Percentiles rank a stretch among this genome's conserved stretches.
Conservation (phyloP, 2,888 invertebrate genomes). For the Drosophila ezoana region DNA sequence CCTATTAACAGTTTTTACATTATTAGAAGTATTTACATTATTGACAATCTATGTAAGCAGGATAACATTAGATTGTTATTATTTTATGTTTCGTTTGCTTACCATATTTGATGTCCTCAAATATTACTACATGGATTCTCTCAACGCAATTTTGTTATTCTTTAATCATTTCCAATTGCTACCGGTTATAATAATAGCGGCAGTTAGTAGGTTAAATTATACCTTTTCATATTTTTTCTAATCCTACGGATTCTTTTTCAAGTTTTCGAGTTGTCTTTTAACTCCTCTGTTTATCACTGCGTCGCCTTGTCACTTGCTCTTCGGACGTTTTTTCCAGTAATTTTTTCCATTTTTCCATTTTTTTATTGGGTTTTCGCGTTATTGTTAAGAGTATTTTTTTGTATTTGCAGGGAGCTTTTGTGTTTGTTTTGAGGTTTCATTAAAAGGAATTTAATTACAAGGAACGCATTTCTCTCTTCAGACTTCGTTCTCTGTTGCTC, state of each 20-base stretch:
- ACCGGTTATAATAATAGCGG: too few relatives aligned
- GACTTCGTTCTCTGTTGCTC: conserved; percentile 5
- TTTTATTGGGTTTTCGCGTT: conserved; percentile 25
- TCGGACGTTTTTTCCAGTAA: conserved; percentile 6
- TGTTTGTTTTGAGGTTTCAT: conserved; percentile 57
- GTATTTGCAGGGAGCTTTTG: conserved; percentile 47
- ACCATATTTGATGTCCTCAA: too few relatives aligned
- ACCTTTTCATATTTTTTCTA: not conserved
- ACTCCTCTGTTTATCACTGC: conserved; percentile 1
- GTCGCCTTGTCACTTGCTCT: conserved; percentile 3
- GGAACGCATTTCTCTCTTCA: conserved; percentile 31
- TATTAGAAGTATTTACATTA: too few relatives aligned
- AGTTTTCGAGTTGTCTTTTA: not conserved
- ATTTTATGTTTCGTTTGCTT: too few relatives aligned
- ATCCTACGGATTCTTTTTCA: not conserved
- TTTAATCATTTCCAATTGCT: not conserved
- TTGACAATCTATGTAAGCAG: too few relatives aligned
- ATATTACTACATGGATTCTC: too few relatives aligned
- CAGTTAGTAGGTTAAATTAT: too few relatives aligned
- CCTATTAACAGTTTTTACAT: too few relatives aligned
- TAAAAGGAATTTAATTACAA: conserved; percentile 63
- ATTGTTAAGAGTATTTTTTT: conserved; percentile 32
- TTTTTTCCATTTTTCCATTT: conserved; percentile 1
- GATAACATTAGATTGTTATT: too few relatives aligned
- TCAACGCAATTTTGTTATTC: too few relatives aligned